These are phyloP conservation scores for Spea hammondii DNA, from an alignment of 2,797 vertebrate species.

Conservation along the genomic window DNA sequence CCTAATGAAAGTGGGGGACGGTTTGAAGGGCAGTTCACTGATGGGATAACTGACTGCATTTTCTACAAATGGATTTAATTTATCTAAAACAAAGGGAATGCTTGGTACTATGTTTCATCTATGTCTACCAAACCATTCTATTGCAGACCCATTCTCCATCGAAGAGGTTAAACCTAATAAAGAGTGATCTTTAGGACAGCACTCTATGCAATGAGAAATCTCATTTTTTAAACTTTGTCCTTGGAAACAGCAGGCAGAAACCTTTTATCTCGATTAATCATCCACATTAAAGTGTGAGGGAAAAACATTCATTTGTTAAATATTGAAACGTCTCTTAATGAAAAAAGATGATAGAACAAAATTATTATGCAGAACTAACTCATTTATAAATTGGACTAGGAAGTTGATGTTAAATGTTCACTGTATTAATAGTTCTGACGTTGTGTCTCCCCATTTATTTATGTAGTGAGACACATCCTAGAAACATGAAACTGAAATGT, in stretches of 20 bases:
- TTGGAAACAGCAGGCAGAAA: constrained; percentile 55
- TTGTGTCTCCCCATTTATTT: constrained; percentile 17
- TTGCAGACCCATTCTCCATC: constrained; percentile 1
- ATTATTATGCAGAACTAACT: constrained; percentile 54
- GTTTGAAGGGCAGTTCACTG: background rate
- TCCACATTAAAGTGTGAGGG: constrained; percentile 53
- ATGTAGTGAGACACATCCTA: background rate
- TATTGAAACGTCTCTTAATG: constrained; percentile 52
- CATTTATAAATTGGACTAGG: constrained; percentile 53
- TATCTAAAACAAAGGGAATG: background rate
- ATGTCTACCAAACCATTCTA: background rate
- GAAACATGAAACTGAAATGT: background rate
- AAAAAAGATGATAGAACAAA: constrained; percentile 53
- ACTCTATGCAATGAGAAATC: constrained; percentile 57
- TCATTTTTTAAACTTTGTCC: constrained; percentile 59
- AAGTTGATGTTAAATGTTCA: constrained; percentile 36
- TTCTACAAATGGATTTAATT: background rate
- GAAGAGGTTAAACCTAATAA: constrained; percentile 40
- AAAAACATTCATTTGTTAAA: constrained; percentile 54
- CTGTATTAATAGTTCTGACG: constrained; percentile 32
- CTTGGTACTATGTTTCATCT: background rate
- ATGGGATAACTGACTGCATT: constrained; percentile 1
- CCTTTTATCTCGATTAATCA: constrained; percentile 55
- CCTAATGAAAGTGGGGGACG: constrained; percentile 8
- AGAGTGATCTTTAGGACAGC: constrained; percentile 56